A percentile compares a stretch with the other conserved stretches of the same genome.
These are phyloP conservation scores for Drosophila meridionalis DNA, from an alignment of 2,888 invertebrate genomes.

Conservation along the genomic window DNA sequence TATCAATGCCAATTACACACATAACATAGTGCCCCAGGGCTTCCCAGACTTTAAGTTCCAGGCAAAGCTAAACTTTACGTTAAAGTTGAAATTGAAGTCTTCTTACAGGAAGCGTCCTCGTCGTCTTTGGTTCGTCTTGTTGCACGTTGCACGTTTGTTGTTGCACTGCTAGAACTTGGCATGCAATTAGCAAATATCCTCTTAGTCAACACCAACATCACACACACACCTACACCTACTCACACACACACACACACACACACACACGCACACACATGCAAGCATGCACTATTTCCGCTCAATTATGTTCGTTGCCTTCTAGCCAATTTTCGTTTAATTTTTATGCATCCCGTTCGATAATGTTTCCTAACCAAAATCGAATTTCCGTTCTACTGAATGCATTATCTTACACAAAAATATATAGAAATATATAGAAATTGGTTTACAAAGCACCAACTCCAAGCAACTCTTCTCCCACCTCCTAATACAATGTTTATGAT, in stretches of 20 bases:
- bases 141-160: constrained; percentile 41
- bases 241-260: constrained; percentile 15
- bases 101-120: background rate
- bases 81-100: constrained; percentile 15
- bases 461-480: constrained; percentile 17
- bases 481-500: constrained; percentile 27
- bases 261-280: constrained; percentile 24
- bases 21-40: background rate
- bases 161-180: constrained; percentile 41
- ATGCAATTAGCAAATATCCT: constrained; percentile 50
- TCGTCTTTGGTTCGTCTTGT: constrained; percentile 6
- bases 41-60: background rate
- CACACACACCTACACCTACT: constrained; percentile 21
- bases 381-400: constrained; percentile 9
- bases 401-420: constrained; percentile 11
- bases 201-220: constrained; percentile 23
- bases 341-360: constrained; percentile 34
- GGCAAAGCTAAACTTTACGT: background rate
- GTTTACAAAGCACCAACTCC: constrained; percentile 21
- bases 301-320: constrained; percentile 42
- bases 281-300: constrained; percentile 52
- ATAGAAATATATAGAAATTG: constrained; percentile 21
- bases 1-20: constrained; percentile 55
- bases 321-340: constrained; percentile 32
- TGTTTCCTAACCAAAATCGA: constrained; percentile 24